Conservation (phyloP, 2,888 invertebrate species). For the Odontomyia ornata region DNA sequence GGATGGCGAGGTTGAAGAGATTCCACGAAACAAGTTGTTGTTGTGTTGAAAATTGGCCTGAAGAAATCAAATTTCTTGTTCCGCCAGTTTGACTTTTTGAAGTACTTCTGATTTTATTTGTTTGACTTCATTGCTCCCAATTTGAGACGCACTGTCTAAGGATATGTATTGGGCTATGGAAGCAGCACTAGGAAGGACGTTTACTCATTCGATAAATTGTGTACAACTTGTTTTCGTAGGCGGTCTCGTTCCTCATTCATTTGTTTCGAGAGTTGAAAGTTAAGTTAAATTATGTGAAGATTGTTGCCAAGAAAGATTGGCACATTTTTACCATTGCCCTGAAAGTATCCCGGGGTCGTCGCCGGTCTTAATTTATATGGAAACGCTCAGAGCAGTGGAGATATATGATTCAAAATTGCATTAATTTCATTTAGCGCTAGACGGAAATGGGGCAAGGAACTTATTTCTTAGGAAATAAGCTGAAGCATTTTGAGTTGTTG, state of each 20-base stretch:
- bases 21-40: not conserved
- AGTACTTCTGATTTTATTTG: constrained; percentile 43
- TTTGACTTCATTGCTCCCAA: constrained; percentile 40
- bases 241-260: constrained; percentile 14
- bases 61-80: constrained; percentile 43
- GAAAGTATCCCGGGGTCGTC: constrained; percentile 38
- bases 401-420: constrained; percentile 10
- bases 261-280: constrained; percentile 1
- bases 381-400: not conserved
- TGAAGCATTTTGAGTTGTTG: not conserved
- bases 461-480: too few relatives aligned
- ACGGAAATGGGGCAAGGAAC: not conserved
- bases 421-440: not conserved
- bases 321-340: constrained; percentile 36
- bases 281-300: constrained; percentile 32
- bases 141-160: not conserved
- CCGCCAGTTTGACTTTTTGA: constrained; percentile 35
- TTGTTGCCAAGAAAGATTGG: constrained; percentile 42
- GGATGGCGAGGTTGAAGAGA: not conserved
- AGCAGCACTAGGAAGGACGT: not conserved
- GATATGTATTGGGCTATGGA: not conserved
- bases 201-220: constrained; percentile 37
- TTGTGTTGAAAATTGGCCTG: constrained; percentile 40
- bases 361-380: constrained; percentile 29
- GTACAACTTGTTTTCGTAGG: constrained; percentile 34